Base-by-base conservation (phyloP, 2,113 vertebrate genomes). In the Sebastes fasciatus region DNA sequence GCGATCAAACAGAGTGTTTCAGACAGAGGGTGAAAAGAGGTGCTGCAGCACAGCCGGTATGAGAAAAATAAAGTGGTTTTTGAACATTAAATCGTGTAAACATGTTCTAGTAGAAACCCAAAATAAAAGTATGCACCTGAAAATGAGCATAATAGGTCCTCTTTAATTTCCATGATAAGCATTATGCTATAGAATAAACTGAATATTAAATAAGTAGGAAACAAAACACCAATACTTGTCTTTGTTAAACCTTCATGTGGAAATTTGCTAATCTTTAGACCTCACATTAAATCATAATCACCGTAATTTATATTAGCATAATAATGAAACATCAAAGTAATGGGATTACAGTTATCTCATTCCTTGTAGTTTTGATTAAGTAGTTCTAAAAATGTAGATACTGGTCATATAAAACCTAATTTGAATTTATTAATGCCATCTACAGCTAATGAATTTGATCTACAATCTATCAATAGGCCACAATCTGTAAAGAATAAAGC, bases 321-420 rank as follows among this genome's bases (percentile, higher is more conserved):
- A 79, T 76, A 76, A 84, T 76, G 51, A 87, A 58, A 82, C 71
- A 75, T 79, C 34, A 70, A 74, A 80, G 34, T 83, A 83, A 83
- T 78, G 34, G 45, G 48, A 80, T 78, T 77, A 80, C 64, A 65
- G 51, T 73, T 46, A 79, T 74, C 51, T 65, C 58, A 74, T 65
- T 23, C 9, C 2, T 54, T 48, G 34, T 57, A 43, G 49, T 77
- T 69, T 58, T 63, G 12, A 63, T 57, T 8, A 61, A 67, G 17
- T 68, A 48, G 43, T 81, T 19, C 2, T 66, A 58, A 55, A 80
- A 65, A 45, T 77, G 60, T 57, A 49, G 4, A 74, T 55, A 57
- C 9, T n/a, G 19, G 21, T 71, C 21, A 61, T 42, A 69, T 43
- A 16, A 77, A 82, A 67, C 16, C 69, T 42, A 8, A 57, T 71